These are phyloP conservation scores for Dendrolimus pini DNA, from an alignment of 2,888 invertebrate genomes.

Conservation along the genomic window DNA sequence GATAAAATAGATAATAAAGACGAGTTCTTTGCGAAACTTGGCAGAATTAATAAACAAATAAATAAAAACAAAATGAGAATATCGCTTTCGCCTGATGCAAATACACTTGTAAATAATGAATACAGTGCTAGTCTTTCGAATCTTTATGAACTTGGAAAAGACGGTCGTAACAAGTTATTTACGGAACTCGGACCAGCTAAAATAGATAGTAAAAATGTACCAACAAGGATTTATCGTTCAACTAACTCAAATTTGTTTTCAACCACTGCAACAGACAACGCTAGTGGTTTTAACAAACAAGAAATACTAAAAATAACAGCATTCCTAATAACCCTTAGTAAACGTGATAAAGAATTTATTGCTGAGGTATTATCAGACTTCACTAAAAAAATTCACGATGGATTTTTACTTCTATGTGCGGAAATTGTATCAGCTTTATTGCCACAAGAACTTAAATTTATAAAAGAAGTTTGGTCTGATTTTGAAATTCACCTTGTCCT, in stretches of 20 bases:
- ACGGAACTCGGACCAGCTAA: conserved; percentile 22
- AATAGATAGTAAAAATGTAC: conserved; percentile 23
- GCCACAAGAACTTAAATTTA: conserved; percentile 4
- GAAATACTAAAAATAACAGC: conserved; percentile 8
- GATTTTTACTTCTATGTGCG: conserved; percentile 12
- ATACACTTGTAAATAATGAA: conserved; percentile 23
- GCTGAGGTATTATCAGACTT: conserved; percentile 7
- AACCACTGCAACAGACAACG: not conserved
- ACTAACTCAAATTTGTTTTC: conserved; percentile 1
- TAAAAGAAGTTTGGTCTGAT: not conserved
- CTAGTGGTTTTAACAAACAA: not conserved
- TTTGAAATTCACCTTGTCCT: conserved; percentile 7
- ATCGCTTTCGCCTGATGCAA: conserved; percentile 24
- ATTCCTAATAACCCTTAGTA: conserved; percentile 11
- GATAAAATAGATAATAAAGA: conserved; percentile 27
- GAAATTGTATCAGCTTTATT: conserved; percentile 8
- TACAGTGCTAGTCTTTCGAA: conserved; percentile 17
- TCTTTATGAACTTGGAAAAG: conserved; percentile 19
- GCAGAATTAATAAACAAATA: conserved; percentile 24
- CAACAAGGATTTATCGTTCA: conserved; percentile 20
- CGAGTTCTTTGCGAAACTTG: conserved; percentile 28
- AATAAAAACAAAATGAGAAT: conserved; percentile 28
- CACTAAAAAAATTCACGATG: conserved; percentile 6
- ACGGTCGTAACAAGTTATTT: conserved; percentile 21
- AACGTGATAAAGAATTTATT: conserved; percentile 13